Evolutionary conservation across 2,888 invertebrate species (phyloP).

Genomic region (Pyralis farinalis): DNA sequence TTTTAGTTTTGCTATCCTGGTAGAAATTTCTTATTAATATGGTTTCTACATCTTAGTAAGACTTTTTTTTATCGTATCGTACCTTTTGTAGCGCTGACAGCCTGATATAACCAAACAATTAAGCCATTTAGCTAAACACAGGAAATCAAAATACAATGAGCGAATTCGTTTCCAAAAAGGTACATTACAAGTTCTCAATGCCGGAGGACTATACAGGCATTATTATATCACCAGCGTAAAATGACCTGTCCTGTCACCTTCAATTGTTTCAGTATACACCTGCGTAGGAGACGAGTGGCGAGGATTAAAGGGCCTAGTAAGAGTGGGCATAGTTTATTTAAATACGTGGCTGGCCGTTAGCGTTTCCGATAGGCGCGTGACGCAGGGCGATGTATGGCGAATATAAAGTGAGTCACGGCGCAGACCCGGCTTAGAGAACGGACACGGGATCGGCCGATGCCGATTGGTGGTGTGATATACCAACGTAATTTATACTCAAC

Average conservation of each 20-base stretch:
- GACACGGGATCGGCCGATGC: constrained; percentile 5
- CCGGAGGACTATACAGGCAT: constrained; percentile 19
- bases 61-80: too few species aligned
- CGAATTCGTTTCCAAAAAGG: constrained; percentile 15
- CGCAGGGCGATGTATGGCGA: constrained; percentile 54
- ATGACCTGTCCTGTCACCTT: constrained; percentile 16
- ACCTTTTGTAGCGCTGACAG: too few species aligned
- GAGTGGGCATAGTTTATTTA: constrained; percentile 43
- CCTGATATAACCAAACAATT: too few species aligned
- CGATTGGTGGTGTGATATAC: not conserved
- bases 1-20: too few species aligned
- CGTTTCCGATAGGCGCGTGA: constrained; percentile 74
- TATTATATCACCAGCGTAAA: constrained; percentile 14
- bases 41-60: too few species aligned
- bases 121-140: too few species aligned
- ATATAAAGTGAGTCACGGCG: constrained; percentile 56
- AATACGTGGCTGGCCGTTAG: constrained; percentile 62
- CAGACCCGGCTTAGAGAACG: constrained; percentile 19
- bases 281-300: constrained; percentile 9
- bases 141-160: not conserved
- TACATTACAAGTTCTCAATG: constrained; percentile 15
- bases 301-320: constrained; percentile 24
- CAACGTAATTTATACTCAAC: not conserved
- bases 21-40: too few species aligned
- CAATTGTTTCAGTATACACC: not conserved